Evolutionary conservation across 2,888 invertebrate species (phyloP), one percentile per base, ranked within the genome.

Genomic region (Tachystola acroxantha): DNA sequence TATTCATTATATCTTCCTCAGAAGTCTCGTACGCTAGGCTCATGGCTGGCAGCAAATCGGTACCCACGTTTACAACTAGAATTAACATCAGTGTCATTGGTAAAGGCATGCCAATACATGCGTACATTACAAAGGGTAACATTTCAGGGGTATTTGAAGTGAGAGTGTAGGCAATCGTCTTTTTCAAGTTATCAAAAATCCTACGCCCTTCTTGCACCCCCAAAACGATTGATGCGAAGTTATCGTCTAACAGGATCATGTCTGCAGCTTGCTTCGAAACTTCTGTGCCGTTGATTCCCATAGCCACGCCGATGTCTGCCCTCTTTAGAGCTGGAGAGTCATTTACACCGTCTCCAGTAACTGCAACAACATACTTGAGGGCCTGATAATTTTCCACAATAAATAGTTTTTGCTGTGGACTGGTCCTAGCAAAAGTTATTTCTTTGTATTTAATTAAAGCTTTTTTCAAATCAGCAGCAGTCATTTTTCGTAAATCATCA

Each of bases 341-440:
- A 55, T 96, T 96, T 0, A 96, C 95, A 26, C 96, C 96, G 60
- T 96, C 96, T 7, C 96, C 96, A 14, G 95, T 95, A 0, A 96
- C 96, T 7, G 95, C 94, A 28, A 96, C 96, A 42, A 95, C 93
- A 53, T 93, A 90, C 10, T 93, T 92, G 26, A 93, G 78, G 36
- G 93, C 75, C 66, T 96, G 96, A 60, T 93, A 94, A 24, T 93
- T 93, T 76, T 96, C 96, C 1, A 92, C 92, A 33, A 92, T 92
- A 27, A 88, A 73, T 29, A 92, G 56, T 50, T 92, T 92, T 54
- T 92, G 92, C 40, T 92, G 91, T 0, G 92, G 92, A 43, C 90
- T 91, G 0, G 92, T 92, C 39, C 92, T 79, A 0, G 94, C 94
- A 58, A 94, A 94, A 0, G 94, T 92, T 13, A 94, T 92, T 70